Percentiles rank a stretch among this genome's conserved stretches.
phyloP scores from a whole-genome alignment of 2,888 invertebrate genomes.

The Timema podura region DNA sequence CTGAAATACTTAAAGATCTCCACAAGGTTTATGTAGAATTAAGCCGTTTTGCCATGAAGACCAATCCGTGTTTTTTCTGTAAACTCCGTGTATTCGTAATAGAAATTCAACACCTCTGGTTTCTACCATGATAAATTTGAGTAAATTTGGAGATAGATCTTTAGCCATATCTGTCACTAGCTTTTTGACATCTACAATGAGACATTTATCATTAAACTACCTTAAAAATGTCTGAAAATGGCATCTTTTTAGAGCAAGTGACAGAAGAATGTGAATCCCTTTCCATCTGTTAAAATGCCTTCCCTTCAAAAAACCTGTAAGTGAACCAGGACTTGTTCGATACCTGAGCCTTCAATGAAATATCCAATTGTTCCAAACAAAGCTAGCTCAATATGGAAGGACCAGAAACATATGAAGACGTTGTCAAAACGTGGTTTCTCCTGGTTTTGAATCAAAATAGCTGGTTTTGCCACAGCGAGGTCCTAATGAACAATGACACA shows the following conservation, averaged over 20 bases:
- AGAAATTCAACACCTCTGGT: neutral
- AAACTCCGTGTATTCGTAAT: constrained; percentile 8
- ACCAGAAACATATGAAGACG: constrained; percentile 1
- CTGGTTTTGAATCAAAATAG: constrained; percentile 7
- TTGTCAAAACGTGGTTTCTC: constrained; percentile 12
- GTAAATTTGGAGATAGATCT: constrained; percentile 11
- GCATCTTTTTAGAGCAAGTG: constrained; percentile 12
- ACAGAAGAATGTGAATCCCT: constrained; percentile 9
- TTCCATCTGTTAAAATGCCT: constrained; percentile 6
- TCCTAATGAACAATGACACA: constrained; percentile 14
- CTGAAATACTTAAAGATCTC: constrained; percentile 11
- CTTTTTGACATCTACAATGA: neutral
- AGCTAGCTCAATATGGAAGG: too few relatives aligned
- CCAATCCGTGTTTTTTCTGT: neutral
- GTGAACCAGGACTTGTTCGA: constrained; percentile 13
- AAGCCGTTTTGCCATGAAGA: constrained; percentile 13
- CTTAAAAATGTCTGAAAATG: constrained; percentile 5
- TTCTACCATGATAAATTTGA: neutral
- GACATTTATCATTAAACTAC: constrained; percentile 4
- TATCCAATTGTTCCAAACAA: constrained; percentile 13
- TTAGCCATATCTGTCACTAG: constrained; percentile 16
- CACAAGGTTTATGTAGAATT: constrained; percentile 15
- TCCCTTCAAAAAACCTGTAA: constrained; percentile 11
- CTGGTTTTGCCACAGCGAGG: constrained; percentile 10
- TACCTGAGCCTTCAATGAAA: constrained; percentile 12